Base-by-base conservation (phyloP, 2,888 invertebrate species). In the Thecocarcelia acutangulata region DNA sequence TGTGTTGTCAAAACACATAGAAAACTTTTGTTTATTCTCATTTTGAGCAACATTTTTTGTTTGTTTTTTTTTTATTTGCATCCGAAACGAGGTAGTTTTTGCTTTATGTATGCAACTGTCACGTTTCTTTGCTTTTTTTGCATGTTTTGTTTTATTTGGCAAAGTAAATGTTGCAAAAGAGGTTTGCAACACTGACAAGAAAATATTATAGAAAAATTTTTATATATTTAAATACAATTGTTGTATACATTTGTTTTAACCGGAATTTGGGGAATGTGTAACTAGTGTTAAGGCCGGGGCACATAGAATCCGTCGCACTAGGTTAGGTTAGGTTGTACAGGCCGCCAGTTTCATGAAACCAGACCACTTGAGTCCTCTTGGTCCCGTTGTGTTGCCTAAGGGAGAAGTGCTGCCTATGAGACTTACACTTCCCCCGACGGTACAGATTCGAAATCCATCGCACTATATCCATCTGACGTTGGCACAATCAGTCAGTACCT, bases 1-100 rank as follows among this genome's bases (percentile, higher is more conserved):
- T 82, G 81, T 82, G 77, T 77, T 82, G 81, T 73, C 78, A 77
- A 74, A 82, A 81, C 72, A 81, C 40, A 52, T 46, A 54, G 33
- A 75, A 50, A 68, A 52, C 33, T 75, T 48, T 40, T 58, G 12
- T 64, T 63, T 52, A 69, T 46, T 46, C 15, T 40, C 6, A 50
- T 21, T 56, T 74, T 33, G 40, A 42, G 13, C 12, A 12, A 54
- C 12, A 12, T 24, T 24, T 13, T 33, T 19, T 24, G 52, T n/a
- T 46, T 61, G 5, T 40, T 5, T 46, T 5, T 50, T 68, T 52
- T 40, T 63, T 63, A 69, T 81, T 78, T 82, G 82, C 78, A 82
- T 82, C 78, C 82, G 40, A 77, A 82, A 78, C 52, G 66, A 77
- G 64, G 58, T 52, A 77, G 64, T 77, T 74, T 44, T 24, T 50